A percentile compares a stretch with the other conserved stretches of the same genome.
Evolutionary conservation across 2,797 vertebrate genomes (phyloP).

Genomic region (Syndactyla subalaris): DNA sequence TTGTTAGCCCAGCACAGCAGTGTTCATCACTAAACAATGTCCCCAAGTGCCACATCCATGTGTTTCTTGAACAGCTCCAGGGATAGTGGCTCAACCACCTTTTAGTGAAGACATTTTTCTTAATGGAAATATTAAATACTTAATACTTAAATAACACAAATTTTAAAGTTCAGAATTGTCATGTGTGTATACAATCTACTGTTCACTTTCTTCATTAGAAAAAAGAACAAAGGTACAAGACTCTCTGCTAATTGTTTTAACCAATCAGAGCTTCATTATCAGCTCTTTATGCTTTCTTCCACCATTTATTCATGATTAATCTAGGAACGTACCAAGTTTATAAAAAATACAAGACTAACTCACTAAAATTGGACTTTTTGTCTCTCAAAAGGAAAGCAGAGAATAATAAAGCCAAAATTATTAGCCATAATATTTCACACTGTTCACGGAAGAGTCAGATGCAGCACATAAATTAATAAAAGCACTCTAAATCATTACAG

Average conservation of each 20-base stretch:
- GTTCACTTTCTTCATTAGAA: neutral
- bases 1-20: neutral
- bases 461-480: neutral
- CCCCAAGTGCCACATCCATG: neutral
- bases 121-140: neutral
- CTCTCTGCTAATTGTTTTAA: neutral
- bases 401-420: neutral
- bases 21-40: neutral
- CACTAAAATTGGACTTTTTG: neutral
- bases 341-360: neutral
- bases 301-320: neutral
- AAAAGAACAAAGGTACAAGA: neutral
- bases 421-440: neutral
- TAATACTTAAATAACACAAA: neutral
- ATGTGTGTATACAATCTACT: neutral
- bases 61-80: accelerated
- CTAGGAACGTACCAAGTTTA: neutral
- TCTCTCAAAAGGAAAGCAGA: neutral
- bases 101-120: neutral
- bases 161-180: neutral
- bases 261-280: neutral
- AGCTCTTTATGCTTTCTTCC: neutral
- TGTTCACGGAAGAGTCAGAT: neutral
- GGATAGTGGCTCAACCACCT: neutral
- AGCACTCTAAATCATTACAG: neutral